phyloP scores from a whole-genome alignment of 92 coral and sea anemone species.

The Ricordea florida region DNA sequence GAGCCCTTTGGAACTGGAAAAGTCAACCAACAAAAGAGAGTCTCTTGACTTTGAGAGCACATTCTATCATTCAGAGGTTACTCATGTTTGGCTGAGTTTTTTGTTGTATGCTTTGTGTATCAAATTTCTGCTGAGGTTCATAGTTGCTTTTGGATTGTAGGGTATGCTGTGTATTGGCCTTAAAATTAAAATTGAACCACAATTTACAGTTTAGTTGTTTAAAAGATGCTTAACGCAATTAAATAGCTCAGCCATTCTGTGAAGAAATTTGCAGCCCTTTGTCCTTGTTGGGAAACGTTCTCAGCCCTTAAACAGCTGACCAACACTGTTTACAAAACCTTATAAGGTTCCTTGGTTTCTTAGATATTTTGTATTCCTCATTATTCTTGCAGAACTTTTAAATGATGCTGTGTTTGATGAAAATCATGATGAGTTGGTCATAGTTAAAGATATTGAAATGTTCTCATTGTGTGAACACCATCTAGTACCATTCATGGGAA shows the following conservation, averaged over 20 bases:
- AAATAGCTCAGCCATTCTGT: background rate
- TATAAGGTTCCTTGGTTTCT: background rate
- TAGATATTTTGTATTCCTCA: background rate
- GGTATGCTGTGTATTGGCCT: too few species aligned
- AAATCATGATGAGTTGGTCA: slow-evolving; percentile 95
- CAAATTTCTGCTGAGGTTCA: too few species aligned
- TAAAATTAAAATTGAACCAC: background rate
- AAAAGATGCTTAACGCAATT: background rate
- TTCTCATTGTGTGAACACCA: slow-evolving; percentile 98
- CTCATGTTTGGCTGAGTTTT: too few species aligned
- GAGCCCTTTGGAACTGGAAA: too few species aligned
- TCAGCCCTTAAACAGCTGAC: too few species aligned
- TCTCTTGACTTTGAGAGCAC: too few species aligned
- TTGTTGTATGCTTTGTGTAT: too few species aligned
- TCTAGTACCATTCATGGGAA: slow-evolving; percentile 94
- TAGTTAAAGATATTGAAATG: slow-evolving; percentile 93
- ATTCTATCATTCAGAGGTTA: too few species aligned
- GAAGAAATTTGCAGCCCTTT: background rate
- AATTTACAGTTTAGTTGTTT: background rate
- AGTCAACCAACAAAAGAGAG: too few species aligned
- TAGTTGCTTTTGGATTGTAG: too few species aligned
- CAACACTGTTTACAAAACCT: too few species aligned
- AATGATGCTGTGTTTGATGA: slow-evolving; percentile 98
- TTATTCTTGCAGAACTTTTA: slow-evolving; percentile 61
- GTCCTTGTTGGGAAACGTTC: background rate